phyloP scores from a whole-genome alignment of 2,888 invertebrate species.

The Drosophila gaucha region DNA sequence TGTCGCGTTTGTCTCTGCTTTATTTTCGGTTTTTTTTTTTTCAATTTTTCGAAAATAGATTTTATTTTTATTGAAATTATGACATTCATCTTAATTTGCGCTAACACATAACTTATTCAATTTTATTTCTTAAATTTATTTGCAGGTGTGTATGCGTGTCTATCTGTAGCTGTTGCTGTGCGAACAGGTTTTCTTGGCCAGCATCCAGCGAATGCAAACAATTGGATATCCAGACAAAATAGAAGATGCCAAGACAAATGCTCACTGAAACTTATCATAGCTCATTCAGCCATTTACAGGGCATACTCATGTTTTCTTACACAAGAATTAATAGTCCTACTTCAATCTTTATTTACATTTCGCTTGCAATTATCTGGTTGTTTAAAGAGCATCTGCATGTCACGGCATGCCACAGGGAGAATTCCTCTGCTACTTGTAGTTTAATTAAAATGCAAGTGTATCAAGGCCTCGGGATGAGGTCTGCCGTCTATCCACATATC shows the following conservation, averaged over 20 bases:
- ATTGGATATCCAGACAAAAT: slow-evolving; percentile 24
- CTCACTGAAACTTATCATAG: no score
- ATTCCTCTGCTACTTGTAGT: slow-evolving; percentile 34
- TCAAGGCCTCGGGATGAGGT: slow-evolving; percentile 46
- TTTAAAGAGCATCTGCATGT: no score
- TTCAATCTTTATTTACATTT: neutral
- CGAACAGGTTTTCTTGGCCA: slow-evolving; percentile 51
- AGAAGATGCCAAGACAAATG: neutral
- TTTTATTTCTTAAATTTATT: slow-evolving; percentile 60
- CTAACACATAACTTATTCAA: slow-evolving; percentile 73
- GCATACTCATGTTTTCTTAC: no score
- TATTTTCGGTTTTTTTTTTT: slow-evolving; percentile 12
- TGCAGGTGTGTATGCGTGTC: slow-evolving; percentile 66
- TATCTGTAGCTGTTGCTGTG: neutral
- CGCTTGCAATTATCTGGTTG: slow-evolving; percentile 20
- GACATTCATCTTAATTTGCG: slow-evolving; percentile 81
- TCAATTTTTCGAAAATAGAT: slow-evolving; percentile 66
- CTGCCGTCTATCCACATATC: slow-evolving; percentile 7
- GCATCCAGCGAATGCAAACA: slow-evolving; percentile 18
- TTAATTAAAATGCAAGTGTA: slow-evolving; percentile 78
- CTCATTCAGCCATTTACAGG: no score
- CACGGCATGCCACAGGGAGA: slow-evolving; percentile 11
- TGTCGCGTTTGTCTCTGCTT: slow-evolving; percentile 17
- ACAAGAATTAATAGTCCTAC: neutral
- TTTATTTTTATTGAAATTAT: slow-evolving; percentile 80